Evolutionary conservation across 2,113 vertebrate species (phyloP).

Genomic region (Rhinopomastus cyanomelas): DNA sequence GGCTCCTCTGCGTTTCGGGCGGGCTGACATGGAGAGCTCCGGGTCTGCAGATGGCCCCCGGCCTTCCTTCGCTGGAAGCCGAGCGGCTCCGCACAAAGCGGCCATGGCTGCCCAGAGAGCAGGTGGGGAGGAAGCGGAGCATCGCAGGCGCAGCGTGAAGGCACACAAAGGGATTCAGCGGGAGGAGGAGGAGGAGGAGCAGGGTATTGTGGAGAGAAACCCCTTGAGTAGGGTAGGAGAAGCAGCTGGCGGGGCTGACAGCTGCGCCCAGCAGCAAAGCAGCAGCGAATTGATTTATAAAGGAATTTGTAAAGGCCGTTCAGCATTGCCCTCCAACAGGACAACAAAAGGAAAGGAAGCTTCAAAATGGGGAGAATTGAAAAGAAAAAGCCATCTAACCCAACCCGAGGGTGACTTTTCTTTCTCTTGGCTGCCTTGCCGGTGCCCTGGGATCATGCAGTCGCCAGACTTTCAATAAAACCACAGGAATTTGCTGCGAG

Average conservation of each 20-base stretch:
- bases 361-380: not conserved
- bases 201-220: not conserved
- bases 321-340: rapidly evolving
- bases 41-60: not conserved
- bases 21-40: not conserved
- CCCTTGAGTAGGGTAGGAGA: not conserved
- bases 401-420: not conserved
- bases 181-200: not conserved
- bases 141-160: rapidly evolving
- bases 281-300: not conserved
- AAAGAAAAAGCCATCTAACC: not conserved
- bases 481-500: not conserved
- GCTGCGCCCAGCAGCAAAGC: not conserved
- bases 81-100: not conserved
- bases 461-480: not conserved
- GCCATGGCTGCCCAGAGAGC: not conserved
- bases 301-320: not conserved
- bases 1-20: not conserved
- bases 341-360: not conserved
- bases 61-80: not conserved
- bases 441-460: not conserved
- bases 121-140: conserved; percentile 21
- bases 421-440: conserved; percentile 14
- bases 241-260: not conserved
- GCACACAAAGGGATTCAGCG: not conserved